phyloP scores from a whole-genome alignment of 2,888 invertebrate species.

The Calameuta idolon region DNA sequence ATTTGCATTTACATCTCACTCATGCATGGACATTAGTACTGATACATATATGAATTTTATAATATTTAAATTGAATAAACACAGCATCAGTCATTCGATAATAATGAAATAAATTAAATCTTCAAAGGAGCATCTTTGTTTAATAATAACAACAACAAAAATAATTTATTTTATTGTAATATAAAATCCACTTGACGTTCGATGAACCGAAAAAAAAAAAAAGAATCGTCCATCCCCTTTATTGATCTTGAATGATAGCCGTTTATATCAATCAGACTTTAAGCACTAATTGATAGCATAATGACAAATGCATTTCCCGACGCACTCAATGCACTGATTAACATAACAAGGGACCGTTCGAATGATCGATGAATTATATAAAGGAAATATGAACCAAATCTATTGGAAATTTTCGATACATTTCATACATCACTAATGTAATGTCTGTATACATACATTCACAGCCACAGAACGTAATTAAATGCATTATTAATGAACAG shows the following conservation, averaged over 20 bases:
- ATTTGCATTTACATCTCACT: not conserved
- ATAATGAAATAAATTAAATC: not conserved
- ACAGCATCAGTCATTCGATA: not conserved
- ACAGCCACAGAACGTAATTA: conserved; percentile 10
- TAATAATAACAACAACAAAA: too few relatives aligned
- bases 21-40: not conserved
- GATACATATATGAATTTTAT: not conserved
- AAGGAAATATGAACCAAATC: not conserved
- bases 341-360: not conserved
- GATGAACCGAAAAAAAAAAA: not conserved
- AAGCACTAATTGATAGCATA: not conserved
- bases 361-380: not conserved
- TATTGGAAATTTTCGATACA: not conserved
- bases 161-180: not conserved
- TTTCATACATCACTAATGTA: not conserved
- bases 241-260: not conserved
- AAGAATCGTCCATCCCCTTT: not conserved
- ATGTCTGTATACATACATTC: not conserved
- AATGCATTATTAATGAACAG: conserved; percentile 21
- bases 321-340: not conserved
- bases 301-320: not conserved
- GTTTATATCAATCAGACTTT: not conserved
- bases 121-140: too few relatives aligned
- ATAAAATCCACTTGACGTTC: not conserved
- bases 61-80: not conserved